Evolutionary conservation across 2,797 vertebrate species (phyloP), one percentile per base, ranked within the genome.

Genomic region (Sandelia bainsii): DNA sequence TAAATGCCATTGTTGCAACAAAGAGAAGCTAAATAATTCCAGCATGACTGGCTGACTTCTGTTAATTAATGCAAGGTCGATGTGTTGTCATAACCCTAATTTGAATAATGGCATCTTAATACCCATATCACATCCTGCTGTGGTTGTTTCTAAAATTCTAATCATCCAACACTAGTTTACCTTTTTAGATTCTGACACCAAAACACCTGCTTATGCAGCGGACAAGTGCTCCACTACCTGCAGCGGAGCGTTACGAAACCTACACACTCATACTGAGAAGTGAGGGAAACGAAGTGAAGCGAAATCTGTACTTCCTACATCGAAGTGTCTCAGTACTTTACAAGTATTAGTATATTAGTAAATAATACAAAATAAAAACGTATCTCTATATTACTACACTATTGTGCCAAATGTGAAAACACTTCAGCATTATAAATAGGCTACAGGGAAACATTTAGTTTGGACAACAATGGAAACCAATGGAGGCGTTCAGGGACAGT

Each of bases 171-270:
- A n/a, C 48, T 64, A 37, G 40, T 62, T 45, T 13, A 54, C 39
- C 50, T 53, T 16, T 75, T 20, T 37, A 62, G 13, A 62, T 48
- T 56, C 66, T 29, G n/a, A 34, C 50, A 69, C 29, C 48, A 40
- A 66, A 75, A 34, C 22, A 29, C n/a, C 52, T 17, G 39, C 62
- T 44, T 60, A 51, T 37, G 69, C n/a, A 65, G 39, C 66, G 27
- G 39, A 37, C 32, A 29, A 59, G 62, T 64, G 1, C 44, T 77
- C 20, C 3, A 45, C 32, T 1, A 34, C 56, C 66, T 27, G 71
- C 59, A 63, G 59, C 66, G 42, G 45, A 37, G 8, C 13, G 45
- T 75, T 72, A 75, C 48, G 49, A 71, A 72, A 75, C 42, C 8
- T 27, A 52, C 54, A 69, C 69, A 63, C 51, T 34, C 40, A 17